phyloP scores from a whole-genome alignment of 2,113 vertebrate species.

The Peromyscus californicus region DNA sequence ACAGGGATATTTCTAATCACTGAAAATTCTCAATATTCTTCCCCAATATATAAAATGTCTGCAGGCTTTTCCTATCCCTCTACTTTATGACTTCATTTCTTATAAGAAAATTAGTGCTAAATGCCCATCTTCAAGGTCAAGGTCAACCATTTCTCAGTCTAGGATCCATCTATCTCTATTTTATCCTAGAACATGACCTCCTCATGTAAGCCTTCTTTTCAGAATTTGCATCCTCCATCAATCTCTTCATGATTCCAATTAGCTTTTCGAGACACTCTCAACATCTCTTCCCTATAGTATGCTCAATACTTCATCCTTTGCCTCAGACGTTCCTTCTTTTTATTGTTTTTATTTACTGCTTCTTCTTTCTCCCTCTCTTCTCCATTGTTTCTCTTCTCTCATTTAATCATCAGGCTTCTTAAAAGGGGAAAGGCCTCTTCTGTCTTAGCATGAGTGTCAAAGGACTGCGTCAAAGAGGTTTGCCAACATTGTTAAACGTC shows the following conservation, averaged over 20 bases:
- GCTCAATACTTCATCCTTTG: not conserved
- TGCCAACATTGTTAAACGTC: not conserved
- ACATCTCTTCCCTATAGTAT: not conserved
- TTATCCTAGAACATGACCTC: not conserved
- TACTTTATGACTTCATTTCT: not conserved
- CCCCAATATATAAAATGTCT: not conserved
- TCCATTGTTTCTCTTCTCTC: not conserved
- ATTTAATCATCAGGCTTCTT: not conserved
- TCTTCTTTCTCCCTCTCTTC: too few relatives aligned
- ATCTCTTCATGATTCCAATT: not conserved
- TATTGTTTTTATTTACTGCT: not conserved
- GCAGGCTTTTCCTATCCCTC: not conserved
- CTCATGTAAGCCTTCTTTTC: not conserved
- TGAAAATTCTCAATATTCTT: not conserved
- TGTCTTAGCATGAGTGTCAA: not conserved
- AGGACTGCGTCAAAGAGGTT: not conserved
- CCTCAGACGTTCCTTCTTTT: not conserved
- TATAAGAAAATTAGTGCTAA: not conserved
- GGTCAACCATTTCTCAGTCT: not conserved
- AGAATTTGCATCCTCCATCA: not conserved
- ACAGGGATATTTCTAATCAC: not conserved
- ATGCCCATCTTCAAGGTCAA: not conserved
- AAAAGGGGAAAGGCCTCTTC: not conserved
- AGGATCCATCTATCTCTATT: not conserved
- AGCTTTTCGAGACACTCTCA: not conserved